Evolutionary conservation across 1,140 invertebrate genomes (phyloP).

Genomic region (Drosophila yakuba): DNA sequence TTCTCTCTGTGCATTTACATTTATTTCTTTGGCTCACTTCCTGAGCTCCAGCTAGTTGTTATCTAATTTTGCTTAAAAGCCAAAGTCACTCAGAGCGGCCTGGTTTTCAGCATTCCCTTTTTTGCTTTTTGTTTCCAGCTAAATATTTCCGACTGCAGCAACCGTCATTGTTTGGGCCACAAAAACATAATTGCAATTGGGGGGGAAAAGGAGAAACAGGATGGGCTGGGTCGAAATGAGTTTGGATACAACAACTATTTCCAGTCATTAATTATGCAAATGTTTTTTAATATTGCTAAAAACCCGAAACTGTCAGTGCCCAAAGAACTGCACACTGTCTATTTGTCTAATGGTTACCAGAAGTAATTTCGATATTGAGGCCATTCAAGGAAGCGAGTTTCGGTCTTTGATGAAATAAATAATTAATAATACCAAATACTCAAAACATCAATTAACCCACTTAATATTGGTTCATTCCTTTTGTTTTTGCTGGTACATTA

Average conservation of each 20-base stretch:
- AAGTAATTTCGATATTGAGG: background rate
- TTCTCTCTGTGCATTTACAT: slow-evolving; percentile 5
- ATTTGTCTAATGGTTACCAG: slow-evolving; percentile 62
- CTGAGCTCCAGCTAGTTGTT: slow-evolving; percentile 57
- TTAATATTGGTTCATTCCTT: slow-evolving; percentile 32
- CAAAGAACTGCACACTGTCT: slow-evolving; percentile 43
- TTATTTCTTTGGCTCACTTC: slow-evolving; percentile 37
- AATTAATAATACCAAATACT: slow-evolving; percentile 3
- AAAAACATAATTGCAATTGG: slow-evolving; percentile 55
- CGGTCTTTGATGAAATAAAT: slow-evolving; percentile 12
- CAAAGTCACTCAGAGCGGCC: slow-evolving; percentile 42
- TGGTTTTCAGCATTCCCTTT: slow-evolving; percentile 37
- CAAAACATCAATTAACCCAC: slow-evolving; percentile 68
- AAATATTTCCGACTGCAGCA: slow-evolving; percentile 77
- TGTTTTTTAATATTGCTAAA: slow-evolving; percentile 67
- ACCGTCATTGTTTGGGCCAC: slow-evolving; percentile 61
- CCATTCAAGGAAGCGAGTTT: slow-evolving; percentile 13
- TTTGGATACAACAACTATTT: slow-evolving; percentile 52
- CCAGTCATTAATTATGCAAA: slow-evolving; percentile 74
- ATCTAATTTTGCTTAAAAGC: slow-evolving; percentile 70
- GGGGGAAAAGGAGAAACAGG: slow-evolving; percentile 2
- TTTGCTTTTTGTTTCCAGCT: slow-evolving; percentile 47
- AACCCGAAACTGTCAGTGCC: slow-evolving; percentile 25
- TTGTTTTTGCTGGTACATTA: slow-evolving; percentile 59
- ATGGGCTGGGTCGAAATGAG: slow-evolving; percentile 30